phyloP scores from a whole-genome alignment of 2,888 invertebrate species.

The Schizaphis graminum region DNA sequence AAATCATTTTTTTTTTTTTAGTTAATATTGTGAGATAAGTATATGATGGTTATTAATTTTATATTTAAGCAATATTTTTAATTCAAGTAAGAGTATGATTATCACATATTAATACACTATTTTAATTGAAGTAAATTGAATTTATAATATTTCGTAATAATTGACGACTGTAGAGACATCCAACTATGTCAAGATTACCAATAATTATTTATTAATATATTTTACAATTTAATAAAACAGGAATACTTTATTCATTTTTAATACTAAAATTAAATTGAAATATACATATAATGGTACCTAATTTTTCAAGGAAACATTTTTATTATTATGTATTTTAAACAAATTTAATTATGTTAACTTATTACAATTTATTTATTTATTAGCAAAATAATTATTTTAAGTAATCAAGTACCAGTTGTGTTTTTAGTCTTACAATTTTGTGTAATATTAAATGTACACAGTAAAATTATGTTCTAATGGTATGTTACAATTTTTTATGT shows the following conservation, averaged over 20 bases:
- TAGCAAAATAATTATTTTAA: background rate
- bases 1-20: background rate
- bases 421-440: background rate
- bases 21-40: background rate
- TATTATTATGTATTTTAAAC: background rate
- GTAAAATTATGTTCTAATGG: background rate
- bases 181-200: background rate
- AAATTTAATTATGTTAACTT: background rate
- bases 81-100: background rate
- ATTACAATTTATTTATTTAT: background rate
- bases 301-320: background rate
- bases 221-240: background rate
- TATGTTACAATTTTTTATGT: background rate
- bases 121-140: background rate
- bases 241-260: background rate
- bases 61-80: background rate
- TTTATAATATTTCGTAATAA: background rate
- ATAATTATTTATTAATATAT: background rate
- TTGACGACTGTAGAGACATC: background rate
- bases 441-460: background rate
- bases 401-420: background rate
- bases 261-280: background rate
- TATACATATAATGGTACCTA: background rate
- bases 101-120: background rate
- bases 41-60: too few species aligned